Base-by-base conservation (phyloP, 2,888 invertebrate genomes). In the Rhodophaea formosa region DNA sequence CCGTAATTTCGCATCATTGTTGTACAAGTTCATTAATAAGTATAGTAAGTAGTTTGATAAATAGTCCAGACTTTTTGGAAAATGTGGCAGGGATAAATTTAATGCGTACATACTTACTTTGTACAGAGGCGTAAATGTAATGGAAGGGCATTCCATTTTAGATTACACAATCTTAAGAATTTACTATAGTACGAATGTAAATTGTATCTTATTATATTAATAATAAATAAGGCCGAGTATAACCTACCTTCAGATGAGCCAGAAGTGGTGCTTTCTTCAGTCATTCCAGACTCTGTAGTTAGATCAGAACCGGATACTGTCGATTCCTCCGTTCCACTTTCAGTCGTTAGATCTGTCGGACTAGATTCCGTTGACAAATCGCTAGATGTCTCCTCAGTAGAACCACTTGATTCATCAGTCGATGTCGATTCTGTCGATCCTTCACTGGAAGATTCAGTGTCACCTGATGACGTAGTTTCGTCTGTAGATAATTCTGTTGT, bases 371-470 rank as follows among this genome's bases (percentile, higher is more conserved):
- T 56, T 56, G 59, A 14, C 30, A 43, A 46, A 54, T 57, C 32
- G 53, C 10, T 47, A 53, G 47, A 57, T 23, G 49, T 32, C 30
- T 59, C 59, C 8, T 62, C 63, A 30, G 59, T 60, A n/a, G 60
- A 56, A 47, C 53, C 57, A 53, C 52, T 54, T 6, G 53, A 32
- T 17, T 49, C 42, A 8, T 56, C 35, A 12, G 56, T 53, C 23
- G 12, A 42, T 23, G 15, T 62, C 1, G 62, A 57, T 51, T 64
- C 63, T 14, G 69, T 66, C 1, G 61, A 56, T 47, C 44, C 63
- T 55, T 53, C 63, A 42, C 62, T 62, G 8, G 58, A 63, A 7
- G 62, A 57, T 43, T 65, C 63, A 23, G 67, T 65, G 5, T 53
- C 63, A 52, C 52, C 63, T n/a, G 62, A 56, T 56, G 53, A 55